These are phyloP conservation scores for Amphimedon queenslandica DNA, from an alignment of 37 sponge, comb jelly and placozoan genomes.

Conservation along the genomic window DNA sequence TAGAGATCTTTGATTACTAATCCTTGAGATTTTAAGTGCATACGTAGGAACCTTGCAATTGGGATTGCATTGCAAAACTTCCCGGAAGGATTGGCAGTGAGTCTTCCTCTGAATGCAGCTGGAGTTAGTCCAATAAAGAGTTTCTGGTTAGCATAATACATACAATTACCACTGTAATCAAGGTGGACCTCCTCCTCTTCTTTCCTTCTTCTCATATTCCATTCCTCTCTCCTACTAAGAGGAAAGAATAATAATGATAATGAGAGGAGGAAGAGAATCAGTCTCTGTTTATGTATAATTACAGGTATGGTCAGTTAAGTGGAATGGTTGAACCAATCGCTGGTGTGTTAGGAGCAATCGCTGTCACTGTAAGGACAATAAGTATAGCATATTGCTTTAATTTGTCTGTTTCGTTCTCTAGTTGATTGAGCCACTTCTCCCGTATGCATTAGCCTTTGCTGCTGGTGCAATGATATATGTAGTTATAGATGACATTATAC, in stretches of 20 bases:
- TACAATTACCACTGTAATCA: background rate
- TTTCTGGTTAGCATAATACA: slow-evolving; percentile 65
- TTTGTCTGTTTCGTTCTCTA: slow-evolving; percentile 7
- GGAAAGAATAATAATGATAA: too few species aligned
- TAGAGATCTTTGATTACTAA: background rate
- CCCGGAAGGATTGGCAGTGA: slow-evolving; percentile 96
- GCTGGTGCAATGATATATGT: slow-evolving; percentile 98
- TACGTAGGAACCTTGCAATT: slow-evolving; percentile 77
- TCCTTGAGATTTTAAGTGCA: background rate
- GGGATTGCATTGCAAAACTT: slow-evolving; percentile 98
- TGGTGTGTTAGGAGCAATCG: slow-evolving; percentile 77
- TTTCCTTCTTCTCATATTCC: background rate
- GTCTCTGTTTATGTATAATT: too few species aligned
- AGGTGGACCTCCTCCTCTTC: background rate
- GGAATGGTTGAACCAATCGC: slow-evolving; percentile 98
- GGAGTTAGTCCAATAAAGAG: slow-evolving; percentile 76
- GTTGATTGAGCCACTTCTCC: slow-evolving; percentile 85
- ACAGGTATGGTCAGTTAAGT: slow-evolving; percentile 95
- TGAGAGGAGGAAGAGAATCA: too few species aligned
- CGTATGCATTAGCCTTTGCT: slow-evolving; percentile 95
- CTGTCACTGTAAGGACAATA: slow-evolving; percentile 65
- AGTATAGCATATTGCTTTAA: background rate
- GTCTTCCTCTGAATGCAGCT: slow-evolving; percentile 87
- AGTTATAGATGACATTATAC: slow-evolving; percentile 90
- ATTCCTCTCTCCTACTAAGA: too few species aligned